A percentile compares a stretch with the other conserved stretches of the same genome.
Evolutionary conservation across 2,888 invertebrate genomes (phyloP).

Genomic region (Scrobipalpa atriplicella): DNA sequence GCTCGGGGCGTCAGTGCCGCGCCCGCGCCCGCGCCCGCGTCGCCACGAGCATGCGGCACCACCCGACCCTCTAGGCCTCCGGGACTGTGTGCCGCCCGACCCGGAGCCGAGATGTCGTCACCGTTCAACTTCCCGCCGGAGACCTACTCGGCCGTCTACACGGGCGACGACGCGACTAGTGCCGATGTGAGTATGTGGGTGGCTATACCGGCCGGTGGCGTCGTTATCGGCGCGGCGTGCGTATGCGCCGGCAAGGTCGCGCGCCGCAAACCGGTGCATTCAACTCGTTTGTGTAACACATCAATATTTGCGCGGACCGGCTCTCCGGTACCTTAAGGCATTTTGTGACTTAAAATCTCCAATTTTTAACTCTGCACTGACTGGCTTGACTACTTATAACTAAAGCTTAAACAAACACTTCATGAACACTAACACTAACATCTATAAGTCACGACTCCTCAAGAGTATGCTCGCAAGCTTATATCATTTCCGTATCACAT

Average conservation of each 20-base stretch:
- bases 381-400: background rate
- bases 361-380: background rate
- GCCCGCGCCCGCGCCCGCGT: conserved; percentile 39
- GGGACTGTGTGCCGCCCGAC: conserved; percentile 3
- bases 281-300: conserved; percentile 59
- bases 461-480: background rate
- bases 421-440: background rate
- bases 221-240: conserved; percentile 59
- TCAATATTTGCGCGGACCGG: conserved; percentile 45
- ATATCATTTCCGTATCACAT: conserved; percentile 10
- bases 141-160: conserved; percentile 72
- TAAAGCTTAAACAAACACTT: background rate
- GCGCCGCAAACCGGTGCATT: conserved; percentile 64
- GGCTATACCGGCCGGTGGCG: conserved; percentile 47
- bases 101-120: conserved; percentile 60
- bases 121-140: conserved; percentile 73
- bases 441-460: background rate
- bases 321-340: conserved; percentile 13
- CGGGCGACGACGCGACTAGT: conserved; percentile 55
- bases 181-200: conserved; percentile 62
- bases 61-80: background rate
- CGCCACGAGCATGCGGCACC: conserved; percentile 41
- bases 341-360: background rate
- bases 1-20: conserved; percentile 38
- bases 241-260: conserved; percentile 69